Evolutionary conservation across 2,888 invertebrate species (phyloP), one percentile per base, ranked within the genome.

Genomic region (Deilephila elpenor): DNA sequence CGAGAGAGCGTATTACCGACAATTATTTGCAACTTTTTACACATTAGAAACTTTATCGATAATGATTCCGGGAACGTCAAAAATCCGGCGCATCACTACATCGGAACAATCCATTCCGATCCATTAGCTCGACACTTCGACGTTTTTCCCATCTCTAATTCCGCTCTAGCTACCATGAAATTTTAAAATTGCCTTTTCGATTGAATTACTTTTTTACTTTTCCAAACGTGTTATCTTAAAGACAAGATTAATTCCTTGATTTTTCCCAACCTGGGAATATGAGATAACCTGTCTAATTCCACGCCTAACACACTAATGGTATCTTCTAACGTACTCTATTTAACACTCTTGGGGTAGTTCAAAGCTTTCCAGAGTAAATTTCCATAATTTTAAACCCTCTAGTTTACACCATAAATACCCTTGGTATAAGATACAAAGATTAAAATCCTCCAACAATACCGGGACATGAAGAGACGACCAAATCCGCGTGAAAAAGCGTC

Each of bases 181-280:
- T 64, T 62, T 34, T 64, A 64, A 64, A 64, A 64, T 64, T 64
- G 37, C 64, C 37, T 64, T 64, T 64, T 64, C 64, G 64, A 64
- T 64, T 64, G 44, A 44, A 64, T 64, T 37, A 11, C 37, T 64
- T 64, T 64, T 64, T 37, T 64, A 20, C 37, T 44, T 44, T 14
- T 44, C 64, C 37, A 25, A 59, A 59, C 14, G 14, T 14, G 14
- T n/a, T 59, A 59, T 25, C 11, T 59, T 59, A 59, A 59, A 8
- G 59, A n/a, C 56, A n/a, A n/a, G 0, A n/a, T 4, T 14, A 44
- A 14, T 3, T 44, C 44, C 44, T 44, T 44, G 44, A 44, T 11
- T 44, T 44, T 11, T 44, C 11, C 11, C 44, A 11, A 44, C 11
- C 8, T 44, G 44, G 3, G 3, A 44, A 44, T 44, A 44, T 44